phyloP scores from a whole-genome alignment of 2,113 vertebrate species.

The Xiphias gladius region DNA sequence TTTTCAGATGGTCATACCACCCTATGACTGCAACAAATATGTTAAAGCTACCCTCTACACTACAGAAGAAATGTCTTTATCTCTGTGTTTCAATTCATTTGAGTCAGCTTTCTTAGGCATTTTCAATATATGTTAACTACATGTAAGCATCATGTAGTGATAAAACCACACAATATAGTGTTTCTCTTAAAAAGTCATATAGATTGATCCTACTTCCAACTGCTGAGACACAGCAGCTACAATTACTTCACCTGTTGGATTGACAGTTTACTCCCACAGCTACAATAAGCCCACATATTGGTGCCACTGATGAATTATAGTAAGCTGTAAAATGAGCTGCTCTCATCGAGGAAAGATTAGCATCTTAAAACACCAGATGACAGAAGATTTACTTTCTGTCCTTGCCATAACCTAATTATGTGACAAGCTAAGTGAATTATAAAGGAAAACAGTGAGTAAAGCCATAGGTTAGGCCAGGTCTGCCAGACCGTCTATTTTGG shows the following conservation, averaged over 20 bases:
- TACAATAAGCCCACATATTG: constrained; percentile 25
- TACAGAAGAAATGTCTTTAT: neutral
- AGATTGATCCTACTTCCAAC: neutral
- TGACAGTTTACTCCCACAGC: constrained; percentile 17
- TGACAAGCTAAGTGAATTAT: constrained; percentile 59
- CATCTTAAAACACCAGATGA: constrained; percentile 59
- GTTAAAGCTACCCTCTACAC: constrained; percentile 8
- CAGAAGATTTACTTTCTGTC: constrained; percentile 51
- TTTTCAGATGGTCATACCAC: constrained; percentile 18
- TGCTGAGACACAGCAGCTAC: constrained; percentile 6
- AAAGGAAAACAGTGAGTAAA: constrained; percentile 52
- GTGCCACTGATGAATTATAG: constrained; percentile 41
- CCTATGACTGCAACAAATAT: constrained; percentile 26
- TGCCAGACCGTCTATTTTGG: constrained; percentile 54
- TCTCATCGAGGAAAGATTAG: constrained; percentile 57
- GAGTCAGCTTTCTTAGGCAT: neutral
- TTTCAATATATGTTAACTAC: neutral
- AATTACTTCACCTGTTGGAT: constrained; percentile 37
- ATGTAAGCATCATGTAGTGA: neutral
- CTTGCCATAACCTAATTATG: constrained; percentile 58
- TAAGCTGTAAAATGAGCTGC: constrained; percentile 33
- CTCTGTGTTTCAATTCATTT: neutral
- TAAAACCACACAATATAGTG: neutral
- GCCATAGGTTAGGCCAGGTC: constrained; percentile 38
- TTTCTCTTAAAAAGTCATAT: neutral